Conservation (phyloP, 2,888 invertebrate genomes). For the Orchestes rusci region DNA sequence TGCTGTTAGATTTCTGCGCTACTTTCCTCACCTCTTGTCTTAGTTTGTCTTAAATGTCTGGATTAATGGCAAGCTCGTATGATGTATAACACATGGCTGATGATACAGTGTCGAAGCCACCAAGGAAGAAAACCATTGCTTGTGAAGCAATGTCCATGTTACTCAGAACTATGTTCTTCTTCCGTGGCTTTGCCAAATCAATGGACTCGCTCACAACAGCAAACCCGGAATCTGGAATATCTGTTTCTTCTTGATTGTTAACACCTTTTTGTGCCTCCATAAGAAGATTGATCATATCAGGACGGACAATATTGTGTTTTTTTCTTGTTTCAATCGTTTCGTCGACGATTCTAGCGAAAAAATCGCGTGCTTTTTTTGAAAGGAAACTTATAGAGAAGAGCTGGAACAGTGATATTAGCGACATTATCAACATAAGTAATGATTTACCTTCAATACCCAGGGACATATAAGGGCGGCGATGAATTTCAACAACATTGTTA, state of each 20-base stretch:
- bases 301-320: constrained; percentile 30
- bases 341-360: constrained; percentile 26
- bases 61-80: constrained; percentile 52
- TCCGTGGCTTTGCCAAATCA: too few relatives aligned
- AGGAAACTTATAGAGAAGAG: constrained; percentile 8
- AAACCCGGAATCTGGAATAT: constrained; percentile 28
- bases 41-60: constrained; percentile 51
- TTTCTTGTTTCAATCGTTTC: constrained; percentile 29
- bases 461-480: constrained; percentile 5
- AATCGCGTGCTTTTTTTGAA: constrained; percentile 24
- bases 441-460: constrained; percentile 6
- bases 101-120: constrained; percentile 47
- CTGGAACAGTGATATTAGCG: constrained; percentile 4
- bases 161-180: not conserved
- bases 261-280: constrained; percentile 48
- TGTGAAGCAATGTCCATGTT: constrained; percentile 49
- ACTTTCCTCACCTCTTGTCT: constrained; percentile 42
- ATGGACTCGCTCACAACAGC: constrained; percentile 32
- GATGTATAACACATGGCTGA: constrained; percentile 45
- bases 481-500: constrained; percentile 6
- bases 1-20: constrained; percentile 31
- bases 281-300: constrained; percentile 49
- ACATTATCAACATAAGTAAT: too few relatives aligned
- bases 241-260: constrained; percentile 23
- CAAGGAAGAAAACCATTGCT: constrained; percentile 46